Base-by-base conservation (phyloP, 2,888 invertebrate species). In the Sinopyrophorus schimmeli region DNA sequence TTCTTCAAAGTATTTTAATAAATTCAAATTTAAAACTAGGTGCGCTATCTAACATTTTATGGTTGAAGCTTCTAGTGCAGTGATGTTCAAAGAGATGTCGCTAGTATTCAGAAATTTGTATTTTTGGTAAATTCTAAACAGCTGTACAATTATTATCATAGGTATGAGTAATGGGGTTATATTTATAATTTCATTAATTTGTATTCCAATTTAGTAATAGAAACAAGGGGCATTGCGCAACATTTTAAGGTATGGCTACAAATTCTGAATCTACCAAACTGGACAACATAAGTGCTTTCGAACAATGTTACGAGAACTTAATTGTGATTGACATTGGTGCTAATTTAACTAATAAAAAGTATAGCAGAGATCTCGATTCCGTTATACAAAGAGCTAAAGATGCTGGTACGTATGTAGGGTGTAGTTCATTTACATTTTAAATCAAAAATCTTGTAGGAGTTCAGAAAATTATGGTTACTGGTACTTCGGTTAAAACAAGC, bases 261-360 rank as follows among this genome's bases (percentile, higher is more conserved):
- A 50, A 44, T 40, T 15, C 17, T 3, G 35, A 35, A 5, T 15
- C 9, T 34, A 41, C 40, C 14, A 42, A 15, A 23, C 9, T 24
- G n/a, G 42, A 47, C 26, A 43, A 31, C 24, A 47, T 44, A 40
- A 47, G 53, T 28, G 58, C 55, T 23, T 83, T 90, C 83, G 85
- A 86, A 72, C 84, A 87, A 66, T 91, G 88, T 72, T 91, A 89
- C 71, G 92, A 92, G 74, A 92, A 92, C 77, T 87, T 94, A 72
- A 89, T 93, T 74, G 83, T 94, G 44, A 87, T 93, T 58, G 94
- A 94, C 76, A 86, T 91, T 59, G 93, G 93, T 64, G 92, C 93
- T 50, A 94, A 94, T 82, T 78, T 94, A 67, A 93, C 92, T 15
- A 93, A 93, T 76, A 92, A 92, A 75, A 94, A 94, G 75, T 94